phyloP scores from a whole-genome alignment of 1,140 invertebrate genomes.

The Atta texana region DNA sequence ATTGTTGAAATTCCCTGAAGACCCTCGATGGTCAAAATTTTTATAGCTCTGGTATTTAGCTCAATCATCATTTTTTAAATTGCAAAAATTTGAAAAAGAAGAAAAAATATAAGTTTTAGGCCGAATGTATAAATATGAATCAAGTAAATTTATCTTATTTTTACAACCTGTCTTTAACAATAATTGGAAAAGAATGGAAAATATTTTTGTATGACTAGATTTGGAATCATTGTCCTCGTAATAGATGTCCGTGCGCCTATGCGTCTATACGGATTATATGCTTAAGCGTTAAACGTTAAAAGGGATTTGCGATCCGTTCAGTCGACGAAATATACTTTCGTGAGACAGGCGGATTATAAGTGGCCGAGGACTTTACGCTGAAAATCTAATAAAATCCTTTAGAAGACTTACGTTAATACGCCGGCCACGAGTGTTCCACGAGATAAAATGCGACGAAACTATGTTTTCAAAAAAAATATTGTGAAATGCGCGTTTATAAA shows the following conservation, averaged over 20 bases:
- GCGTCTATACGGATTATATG: constrained; percentile 43
- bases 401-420: constrained; percentile 75
- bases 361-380: constrained; percentile 70
- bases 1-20: neutral
- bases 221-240: neutral
- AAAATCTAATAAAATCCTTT: constrained; percentile 76
- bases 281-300: constrained; percentile 61
- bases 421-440: constrained; percentile 66
- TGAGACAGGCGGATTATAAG: constrained; percentile 70
- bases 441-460: constrained; percentile 57
- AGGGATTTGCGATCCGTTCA: constrained; percentile 49
- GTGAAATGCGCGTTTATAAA: constrained; percentile 13
- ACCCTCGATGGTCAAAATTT: neutral
- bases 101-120: neutral
- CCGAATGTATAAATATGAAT: neutral
- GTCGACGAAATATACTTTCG: constrained; percentile 64
- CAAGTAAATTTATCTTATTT: neutral
- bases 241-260: neutral
- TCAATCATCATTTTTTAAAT: neutral
- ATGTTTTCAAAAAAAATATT: constrained; percentile 33
- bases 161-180: neutral
- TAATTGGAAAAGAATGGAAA: constrained; percentile 20
- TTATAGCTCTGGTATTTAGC: neutral
- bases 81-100: neutral
- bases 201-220: neutral